phyloP scores from a whole-genome alignment of 2,797 vertebrate genomes.

The Hypotaenidia philippensis region DNA sequence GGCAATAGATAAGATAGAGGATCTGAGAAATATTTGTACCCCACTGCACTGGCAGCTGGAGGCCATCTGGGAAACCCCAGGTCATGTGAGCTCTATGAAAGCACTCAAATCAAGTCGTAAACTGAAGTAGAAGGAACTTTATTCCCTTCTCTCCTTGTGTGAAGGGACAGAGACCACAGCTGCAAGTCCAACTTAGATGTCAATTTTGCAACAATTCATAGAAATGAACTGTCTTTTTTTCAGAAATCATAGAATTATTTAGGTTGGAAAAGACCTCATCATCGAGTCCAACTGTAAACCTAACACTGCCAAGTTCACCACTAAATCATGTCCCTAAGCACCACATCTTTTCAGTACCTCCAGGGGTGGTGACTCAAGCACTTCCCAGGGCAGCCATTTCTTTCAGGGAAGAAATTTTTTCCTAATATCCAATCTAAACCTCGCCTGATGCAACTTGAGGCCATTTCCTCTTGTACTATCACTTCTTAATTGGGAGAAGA shows the following conservation, averaged over 20 bases:
- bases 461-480: too few species aligned
- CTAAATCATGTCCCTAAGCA: too few species aligned
- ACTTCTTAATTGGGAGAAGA: too few species aligned
- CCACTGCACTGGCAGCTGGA: neutral
- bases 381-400: too few species aligned
- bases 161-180: neutral
- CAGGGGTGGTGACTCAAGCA: too few species aligned
- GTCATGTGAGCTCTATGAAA: neutral
- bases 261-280: too few species aligned
- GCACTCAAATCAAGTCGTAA: neutral
- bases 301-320: too few species aligned
- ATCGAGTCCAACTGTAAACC: too few species aligned
- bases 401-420: too few species aligned
- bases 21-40: neutral
- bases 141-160: neutral
- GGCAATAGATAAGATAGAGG: neutral
- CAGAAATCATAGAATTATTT: neutral
- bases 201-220: neutral
- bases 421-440: too few species aligned
- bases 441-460: too few species aligned
- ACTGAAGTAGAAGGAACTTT: neutral
- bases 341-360: too few species aligned
- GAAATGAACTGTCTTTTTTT: neutral
- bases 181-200: neutral
- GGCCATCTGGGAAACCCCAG: neutral